phyloP scores from a whole-genome alignment of 2,888 invertebrate species.

The Leucophenga montana region DNA sequence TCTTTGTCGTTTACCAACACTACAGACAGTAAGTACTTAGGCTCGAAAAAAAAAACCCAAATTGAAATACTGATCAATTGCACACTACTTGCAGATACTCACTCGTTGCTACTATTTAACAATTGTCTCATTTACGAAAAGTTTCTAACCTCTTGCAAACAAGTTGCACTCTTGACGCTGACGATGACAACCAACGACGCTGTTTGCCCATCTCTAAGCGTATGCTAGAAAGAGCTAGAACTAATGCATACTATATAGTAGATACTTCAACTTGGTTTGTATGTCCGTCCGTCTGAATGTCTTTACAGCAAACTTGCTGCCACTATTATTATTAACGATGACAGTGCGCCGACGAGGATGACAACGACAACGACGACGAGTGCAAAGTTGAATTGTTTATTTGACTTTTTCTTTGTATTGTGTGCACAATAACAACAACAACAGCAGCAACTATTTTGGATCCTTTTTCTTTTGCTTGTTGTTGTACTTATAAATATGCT shows the following conservation, averaged over 20 bases:
- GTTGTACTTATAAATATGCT: conserved; percentile 24
- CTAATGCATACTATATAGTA: too few relatives aligned
- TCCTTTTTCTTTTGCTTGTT: neutral
- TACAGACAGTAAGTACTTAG: too few relatives aligned
- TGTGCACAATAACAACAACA: too few relatives aligned
- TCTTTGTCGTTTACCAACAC: too few relatives aligned
- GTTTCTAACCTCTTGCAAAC: conserved; percentile 14
- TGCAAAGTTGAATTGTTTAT: conserved; percentile 66
- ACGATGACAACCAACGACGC: neutral
- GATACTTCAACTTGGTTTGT: conserved; percentile 32
- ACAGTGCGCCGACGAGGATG: conserved; percentile 47
- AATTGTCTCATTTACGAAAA: conserved; percentile 22
- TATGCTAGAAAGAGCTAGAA: too few relatives aligned
- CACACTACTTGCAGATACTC: neutral
- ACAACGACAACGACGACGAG: conserved; percentile 40
- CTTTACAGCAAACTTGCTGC: neutral
- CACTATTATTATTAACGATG: conserved; percentile 25
- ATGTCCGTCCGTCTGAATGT: conserved; percentile 24
- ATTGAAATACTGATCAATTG: conserved; percentile 12
- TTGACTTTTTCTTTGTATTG: conserved; percentile 54
- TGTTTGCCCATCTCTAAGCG: neutral
- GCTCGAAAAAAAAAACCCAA: too few relatives aligned
- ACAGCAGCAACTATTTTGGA: neutral
- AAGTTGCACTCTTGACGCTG: neutral
- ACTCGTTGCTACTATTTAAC: conserved; percentile 7